phyloP scores from a whole-genome alignment of 2,888 invertebrate species.

The Drosophila lutescens region DNA sequence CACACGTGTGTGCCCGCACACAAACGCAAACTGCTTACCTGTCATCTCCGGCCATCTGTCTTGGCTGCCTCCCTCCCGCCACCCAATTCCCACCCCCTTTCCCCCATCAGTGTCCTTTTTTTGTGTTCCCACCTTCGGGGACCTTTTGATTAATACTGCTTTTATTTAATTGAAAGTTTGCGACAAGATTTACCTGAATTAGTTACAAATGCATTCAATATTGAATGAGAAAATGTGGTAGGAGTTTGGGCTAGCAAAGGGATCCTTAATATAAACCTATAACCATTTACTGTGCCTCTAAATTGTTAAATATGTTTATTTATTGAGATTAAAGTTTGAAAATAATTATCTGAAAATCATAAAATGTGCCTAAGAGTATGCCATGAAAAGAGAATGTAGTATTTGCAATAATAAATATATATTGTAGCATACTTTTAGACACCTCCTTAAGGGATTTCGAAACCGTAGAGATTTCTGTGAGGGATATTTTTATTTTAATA shows the following conservation, averaged over 20 bases:
- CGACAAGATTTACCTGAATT: constrained; percentile 55
- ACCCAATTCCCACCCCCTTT: background rate
- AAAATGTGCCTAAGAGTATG: no score
- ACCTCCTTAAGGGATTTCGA: no score
- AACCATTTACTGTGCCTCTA: no score
- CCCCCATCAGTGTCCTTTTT: background rate
- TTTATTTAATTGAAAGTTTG: constrained; percentile 72
- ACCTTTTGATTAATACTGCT: constrained; percentile 65
- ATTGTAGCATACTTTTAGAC: no score
- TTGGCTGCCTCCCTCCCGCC: constrained; percentile 8
- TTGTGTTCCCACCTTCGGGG: background rate
- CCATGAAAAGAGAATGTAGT: no score
- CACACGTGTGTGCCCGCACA: constrained; percentile 44
- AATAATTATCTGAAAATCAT: no score
- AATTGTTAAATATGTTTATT: no score
- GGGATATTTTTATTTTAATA: no score
- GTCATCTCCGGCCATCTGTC: constrained; percentile 52
- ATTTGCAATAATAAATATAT: no score
- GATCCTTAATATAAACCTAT: no score
- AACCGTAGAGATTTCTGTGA: no score
- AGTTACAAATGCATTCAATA: constrained; percentile 52
- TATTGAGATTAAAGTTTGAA: no score
- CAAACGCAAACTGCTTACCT: constrained; percentile 43
- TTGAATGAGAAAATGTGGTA: constrained; percentile 17
- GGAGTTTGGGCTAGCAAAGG: background rate